Percentiles rank a stretch among this genome's conserved stretches.
These are phyloP conservation scores for Coccyzus lansbergi DNA, from an alignment of 2,797 vertebrate genomes.

Conservation along the genomic window DNA sequence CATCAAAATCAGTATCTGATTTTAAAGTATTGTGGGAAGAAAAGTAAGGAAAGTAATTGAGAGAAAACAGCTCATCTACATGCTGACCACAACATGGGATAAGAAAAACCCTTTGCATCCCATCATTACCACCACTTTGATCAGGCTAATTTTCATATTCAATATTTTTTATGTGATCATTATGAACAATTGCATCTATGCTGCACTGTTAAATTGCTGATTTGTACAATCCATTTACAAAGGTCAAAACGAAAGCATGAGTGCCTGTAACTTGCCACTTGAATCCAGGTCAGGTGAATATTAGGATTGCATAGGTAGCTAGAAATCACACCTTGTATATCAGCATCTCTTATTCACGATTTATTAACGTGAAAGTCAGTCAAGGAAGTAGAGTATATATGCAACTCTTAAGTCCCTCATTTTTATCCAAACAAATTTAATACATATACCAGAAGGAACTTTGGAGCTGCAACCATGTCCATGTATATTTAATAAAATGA, in stretches of 20 bases:
- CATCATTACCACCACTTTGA: not conserved
- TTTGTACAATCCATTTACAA: not conserved
- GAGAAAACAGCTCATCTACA: not conserved
- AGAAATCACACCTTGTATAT: not conserved
- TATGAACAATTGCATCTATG: not conserved
- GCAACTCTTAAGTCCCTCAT: not conserved
- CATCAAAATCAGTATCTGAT: not conserved
- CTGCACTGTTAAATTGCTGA: not conserved
- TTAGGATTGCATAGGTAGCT: not conserved
- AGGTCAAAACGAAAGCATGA: not conserved
- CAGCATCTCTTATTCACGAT: not conserved
- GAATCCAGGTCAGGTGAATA: not conserved
- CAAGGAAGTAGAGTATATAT: not conserved
- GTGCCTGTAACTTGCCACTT: not conserved
- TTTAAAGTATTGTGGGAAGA: not conserved
- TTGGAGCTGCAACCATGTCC: not conserved
- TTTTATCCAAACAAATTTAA: not conserved
- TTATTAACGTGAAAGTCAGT: not conserved
- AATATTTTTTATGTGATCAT: not conserved
- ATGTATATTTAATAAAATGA: not conserved
- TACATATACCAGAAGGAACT: not conserved
- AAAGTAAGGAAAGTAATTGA: not conserved
- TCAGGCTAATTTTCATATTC: not conserved
- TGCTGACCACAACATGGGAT: not conserved
- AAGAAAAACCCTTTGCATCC: not conserved